These are phyloP conservation scores for Thaleichthys pacificus DNA, from an alignment of 2,797 vertebrate species.

Conservation along the genomic window DNA sequence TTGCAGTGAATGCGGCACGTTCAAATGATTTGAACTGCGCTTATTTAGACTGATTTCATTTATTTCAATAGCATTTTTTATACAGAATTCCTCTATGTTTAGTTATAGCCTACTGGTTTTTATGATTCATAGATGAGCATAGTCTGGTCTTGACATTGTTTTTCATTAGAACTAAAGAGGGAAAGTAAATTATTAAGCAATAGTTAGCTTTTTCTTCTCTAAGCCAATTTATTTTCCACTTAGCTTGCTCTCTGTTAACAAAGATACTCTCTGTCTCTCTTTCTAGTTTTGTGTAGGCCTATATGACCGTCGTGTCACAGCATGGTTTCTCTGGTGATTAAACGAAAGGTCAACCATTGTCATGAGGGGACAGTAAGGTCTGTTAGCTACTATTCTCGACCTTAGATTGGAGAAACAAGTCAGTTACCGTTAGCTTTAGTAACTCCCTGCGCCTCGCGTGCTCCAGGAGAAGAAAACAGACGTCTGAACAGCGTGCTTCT, in stretches of 20 bases:
- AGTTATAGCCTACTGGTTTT: background rate
- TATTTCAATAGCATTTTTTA: no score
- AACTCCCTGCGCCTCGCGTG: constrained; percentile 3
- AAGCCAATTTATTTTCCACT: background rate
- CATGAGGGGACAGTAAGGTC: background rate
- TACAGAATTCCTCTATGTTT: no score
- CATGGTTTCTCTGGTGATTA: background rate
- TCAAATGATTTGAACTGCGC: no score
- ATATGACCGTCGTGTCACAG: no score
- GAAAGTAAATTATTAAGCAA: constrained; percentile 29
- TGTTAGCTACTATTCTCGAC: constrained; percentile 37
- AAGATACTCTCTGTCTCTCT: constrained; percentile 5
- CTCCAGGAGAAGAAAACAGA: no score
- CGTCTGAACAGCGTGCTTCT: no score
- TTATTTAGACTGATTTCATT: no score
- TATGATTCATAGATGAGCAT: background rate
- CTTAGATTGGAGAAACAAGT: constrained; percentile 34
- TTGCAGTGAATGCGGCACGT: no score
- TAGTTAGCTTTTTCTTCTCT: background rate
- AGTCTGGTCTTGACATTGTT: background rate
- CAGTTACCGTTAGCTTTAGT: constrained; percentile 12
- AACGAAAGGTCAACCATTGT: constrained; percentile 6
- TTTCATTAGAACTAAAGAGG: constrained; percentile 30
- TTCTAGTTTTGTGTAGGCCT: background rate
- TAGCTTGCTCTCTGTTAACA: background rate